Evolutionary conservation across 1,140 invertebrate genomes (phyloP).

Genomic region (Drosophila leontia): DNA sequence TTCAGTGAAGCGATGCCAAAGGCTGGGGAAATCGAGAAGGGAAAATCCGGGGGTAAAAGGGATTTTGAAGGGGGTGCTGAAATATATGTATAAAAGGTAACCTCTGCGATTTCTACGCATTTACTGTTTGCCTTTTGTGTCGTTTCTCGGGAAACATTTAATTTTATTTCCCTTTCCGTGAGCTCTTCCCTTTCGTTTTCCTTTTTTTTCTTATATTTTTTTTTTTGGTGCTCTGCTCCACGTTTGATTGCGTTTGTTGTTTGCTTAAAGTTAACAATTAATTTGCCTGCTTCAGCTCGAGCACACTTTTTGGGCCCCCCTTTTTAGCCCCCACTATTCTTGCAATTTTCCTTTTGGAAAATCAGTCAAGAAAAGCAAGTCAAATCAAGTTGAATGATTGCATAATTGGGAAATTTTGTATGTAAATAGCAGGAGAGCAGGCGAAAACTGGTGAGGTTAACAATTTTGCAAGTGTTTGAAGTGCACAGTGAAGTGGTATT

Average conservation of each 20-base stretch:
- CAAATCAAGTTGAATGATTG: constrained; percentile 69
- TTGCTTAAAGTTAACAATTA: constrained; percentile 83
- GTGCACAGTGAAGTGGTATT: constrained; percentile 12
- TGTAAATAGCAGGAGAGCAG: constrained; percentile 27
- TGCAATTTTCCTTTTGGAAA: constrained; percentile 31
- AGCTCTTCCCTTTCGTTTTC: not conserved
- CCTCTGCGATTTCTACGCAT: constrained; percentile 53
- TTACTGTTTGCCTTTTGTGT: constrained; percentile 61
- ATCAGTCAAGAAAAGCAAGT: constrained; percentile 71
- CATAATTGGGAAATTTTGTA: constrained; percentile 59
- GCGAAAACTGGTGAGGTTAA: constrained; percentile 32
- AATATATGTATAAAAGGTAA: constrained; percentile 33
- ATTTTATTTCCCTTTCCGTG: constrained; percentile 36
- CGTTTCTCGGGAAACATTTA: constrained; percentile 52
- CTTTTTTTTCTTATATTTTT: not conserved
- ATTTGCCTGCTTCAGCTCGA: constrained; percentile 50
- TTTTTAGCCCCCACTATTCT: not conserved
- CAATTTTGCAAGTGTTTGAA: constrained; percentile 46
- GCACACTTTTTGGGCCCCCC: not conserved
- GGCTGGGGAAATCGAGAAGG: constrained; percentile 18
- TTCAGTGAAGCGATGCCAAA: constrained; percentile 49
- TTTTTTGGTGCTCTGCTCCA: constrained; percentile 48
- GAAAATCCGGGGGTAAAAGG: constrained; percentile 9
- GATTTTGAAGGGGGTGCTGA: constrained; percentile 8
- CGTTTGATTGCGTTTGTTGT: constrained; percentile 82